A percentile compares a stretch with the other conserved stretches of the same genome.
These are phyloP conservation scores for Brachionus angularis DNA, from an alignment of 1,140 invertebrate species.

Conservation along the genomic window DNA sequence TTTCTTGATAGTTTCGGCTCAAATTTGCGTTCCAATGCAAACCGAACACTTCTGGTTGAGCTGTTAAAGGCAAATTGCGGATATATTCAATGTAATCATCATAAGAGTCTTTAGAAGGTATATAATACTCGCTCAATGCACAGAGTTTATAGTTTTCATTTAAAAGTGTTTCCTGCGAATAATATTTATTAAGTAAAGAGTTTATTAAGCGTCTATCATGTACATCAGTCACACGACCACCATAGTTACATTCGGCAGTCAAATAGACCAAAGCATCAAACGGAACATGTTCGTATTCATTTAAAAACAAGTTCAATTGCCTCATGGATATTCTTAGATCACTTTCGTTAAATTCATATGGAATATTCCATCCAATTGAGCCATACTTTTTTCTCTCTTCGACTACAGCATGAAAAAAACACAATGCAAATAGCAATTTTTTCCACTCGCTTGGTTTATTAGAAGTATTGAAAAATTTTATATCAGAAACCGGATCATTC, in stretches of 20 bases:
- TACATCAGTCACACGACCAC: constrained; percentile 57
- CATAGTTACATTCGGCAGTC: constrained; percentile 59
- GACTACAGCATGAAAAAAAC: constrained; percentile 57
- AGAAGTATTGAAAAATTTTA: constrained; percentile 13
- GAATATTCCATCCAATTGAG: constrained; percentile 58
- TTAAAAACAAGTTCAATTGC: constrained; percentile 13
- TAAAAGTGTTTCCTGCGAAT: neutral
- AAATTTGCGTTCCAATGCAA: constrained; percentile 91
- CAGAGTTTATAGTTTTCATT: neutral
- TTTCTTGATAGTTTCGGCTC: constrained; percentile 58
- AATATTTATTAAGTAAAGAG: constrained; percentile 13
- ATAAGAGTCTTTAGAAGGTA: neutral
- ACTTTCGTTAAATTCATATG: constrained; percentile 59
- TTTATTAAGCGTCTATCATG: constrained; percentile 51
- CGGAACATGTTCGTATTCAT: neutral
- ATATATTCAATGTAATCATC: constrained; percentile 59
- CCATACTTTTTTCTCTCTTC: constrained; percentile 58
- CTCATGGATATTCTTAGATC: constrained; percentile 48
- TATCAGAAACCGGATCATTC: constrained; percentile 48
- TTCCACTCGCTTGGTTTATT: constrained; percentile 31
- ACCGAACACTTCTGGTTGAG: constrained; percentile 90
- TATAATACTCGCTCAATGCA: neutral
- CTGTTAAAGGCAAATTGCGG: constrained; percentile 73
- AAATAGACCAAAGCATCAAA: constrained; percentile 55
- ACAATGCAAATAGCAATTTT: constrained; percentile 56